Base-by-base conservation (phyloP, 2,888 invertebrate species). In the Mythimna pallens region DNA sequence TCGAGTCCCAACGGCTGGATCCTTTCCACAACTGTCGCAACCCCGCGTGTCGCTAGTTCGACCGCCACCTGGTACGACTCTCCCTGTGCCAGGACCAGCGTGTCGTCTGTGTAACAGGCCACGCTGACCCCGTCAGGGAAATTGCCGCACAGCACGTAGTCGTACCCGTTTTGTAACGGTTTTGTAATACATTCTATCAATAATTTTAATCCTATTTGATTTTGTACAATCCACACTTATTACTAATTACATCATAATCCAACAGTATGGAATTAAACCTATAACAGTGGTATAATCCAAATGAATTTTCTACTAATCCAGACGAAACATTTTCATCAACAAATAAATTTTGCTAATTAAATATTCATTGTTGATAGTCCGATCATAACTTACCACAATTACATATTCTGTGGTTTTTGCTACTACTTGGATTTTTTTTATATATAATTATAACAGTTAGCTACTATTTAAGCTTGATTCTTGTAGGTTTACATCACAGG, bases 301-400 rank as follows among this genome's bases (percentile, higher is more conserved):
- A 73, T 61, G 2, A 73, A 65, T 65, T 65, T 12, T 2, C 5
- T 14, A 36, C 14, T 66, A 66, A 74, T 55, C 61, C 61, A 5
- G 3, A 9, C 12, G 40, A 62, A 74, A 74, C 20, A 20, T 55
- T 36, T 36, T 30, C 10, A 47, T 65, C 8, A 59, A 64, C 43
- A 50, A 43, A 64, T 72, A 73, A 43, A 43, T 50, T 25, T 17
- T n/a, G 17, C 3, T 22, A 20, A 40, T 40, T 57, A 22, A 62
- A 62, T 62, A 57, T 40, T 40, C 25, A 17, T 40, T 30, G 25
- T 25, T 20, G 22, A 50, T 30, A 10, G 20, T 62, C 47, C 22
- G 22, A 57, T 71, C n/a, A 20, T n/a, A 40, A 17, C 34, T 12
- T 8, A 40, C 7, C 14, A 20, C 3, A 7, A 20, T 43, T 34